phyloP scores from a whole-genome alignment of 1,140 invertebrate genomes.

The Euschistus heros region DNA sequence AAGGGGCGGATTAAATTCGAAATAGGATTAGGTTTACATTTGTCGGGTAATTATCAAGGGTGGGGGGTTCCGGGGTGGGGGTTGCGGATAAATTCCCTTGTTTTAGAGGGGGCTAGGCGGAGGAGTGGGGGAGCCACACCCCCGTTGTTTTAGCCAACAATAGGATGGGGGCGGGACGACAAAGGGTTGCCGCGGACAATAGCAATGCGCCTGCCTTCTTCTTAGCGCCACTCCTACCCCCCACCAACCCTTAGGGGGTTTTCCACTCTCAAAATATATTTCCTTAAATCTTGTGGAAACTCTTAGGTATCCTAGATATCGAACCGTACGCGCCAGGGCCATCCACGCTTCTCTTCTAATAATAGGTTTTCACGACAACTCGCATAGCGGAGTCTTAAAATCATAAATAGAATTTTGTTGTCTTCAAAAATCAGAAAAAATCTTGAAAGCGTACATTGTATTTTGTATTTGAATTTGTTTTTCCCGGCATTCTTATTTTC shows the following conservation, averaged over 20 bases:
- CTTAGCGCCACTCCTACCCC: neutral
- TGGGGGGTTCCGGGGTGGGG: neutral
- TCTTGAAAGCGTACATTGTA: too few species aligned
- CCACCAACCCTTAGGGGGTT: neutral
- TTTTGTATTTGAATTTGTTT: too few species aligned
- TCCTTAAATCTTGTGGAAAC: neutral
- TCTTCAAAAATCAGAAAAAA: too few species aligned
- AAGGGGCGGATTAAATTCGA: neutral
- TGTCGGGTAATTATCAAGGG: neutral
- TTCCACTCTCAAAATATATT: neutral
- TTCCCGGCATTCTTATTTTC: too few species aligned
- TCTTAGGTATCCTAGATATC: too few species aligned
- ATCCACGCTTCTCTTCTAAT: too few species aligned
- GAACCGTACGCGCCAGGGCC: too few species aligned
- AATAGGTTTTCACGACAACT: too few species aligned
- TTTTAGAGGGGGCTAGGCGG: neutral
- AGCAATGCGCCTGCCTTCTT: conserved; percentile 6
- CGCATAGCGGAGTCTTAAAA: too few species aligned
- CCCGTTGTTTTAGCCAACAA: conserved; percentile 10
- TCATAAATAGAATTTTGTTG: too few species aligned
- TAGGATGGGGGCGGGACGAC: conserved; percentile 7
- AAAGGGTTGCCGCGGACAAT: conserved; percentile 5
- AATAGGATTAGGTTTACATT: neutral
- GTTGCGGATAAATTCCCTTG: conserved; percentile 2
- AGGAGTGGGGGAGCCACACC: conserved; percentile 4